phyloP scores from a whole-genome alignment of 64 coral and sea anemone genomes.

The Dendronephthya gigantea region DNA sequence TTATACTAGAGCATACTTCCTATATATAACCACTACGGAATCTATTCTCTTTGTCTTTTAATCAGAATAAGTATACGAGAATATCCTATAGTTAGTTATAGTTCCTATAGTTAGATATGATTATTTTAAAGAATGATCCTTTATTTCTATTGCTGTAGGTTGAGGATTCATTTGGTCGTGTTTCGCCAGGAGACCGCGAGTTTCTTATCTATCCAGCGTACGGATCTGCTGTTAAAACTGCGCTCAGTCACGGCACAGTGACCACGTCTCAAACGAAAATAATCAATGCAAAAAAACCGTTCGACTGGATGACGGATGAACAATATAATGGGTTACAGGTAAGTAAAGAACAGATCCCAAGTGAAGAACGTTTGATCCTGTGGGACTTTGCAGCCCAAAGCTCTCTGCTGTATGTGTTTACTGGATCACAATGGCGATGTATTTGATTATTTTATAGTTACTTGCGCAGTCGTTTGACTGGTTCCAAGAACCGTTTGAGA shows the following conservation, averaged over 20 bases:
- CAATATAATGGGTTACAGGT: conserved; percentile 76
- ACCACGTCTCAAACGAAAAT: conserved; percentile 41
- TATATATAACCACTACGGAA: no score
- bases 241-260: conserved; percentile 47
- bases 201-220: conserved; percentile 81
- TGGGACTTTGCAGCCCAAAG: not conserved
- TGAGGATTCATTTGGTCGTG: conserved; percentile 72
- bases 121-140: no score
- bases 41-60: no score
- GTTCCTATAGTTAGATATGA: no score
- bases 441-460: conserved; percentile 32
- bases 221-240: conserved; percentile 69
- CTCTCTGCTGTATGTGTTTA: not conserved
- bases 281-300: conserved; percentile 68
- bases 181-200: conserved; percentile 77
- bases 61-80: no score
- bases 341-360: no score
- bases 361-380: no score
- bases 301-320: conserved; percentile 96
- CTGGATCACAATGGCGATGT: not conserved
- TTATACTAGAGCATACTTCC: no score
- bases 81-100: no score
- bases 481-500: conserved; percentile 97
- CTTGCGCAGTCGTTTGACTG: conserved; percentile 78
- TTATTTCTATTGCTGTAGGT: conserved; percentile 48